Conservation (phyloP, 2,113 vertebrate species). For the Pithys albifrons region DNA sequence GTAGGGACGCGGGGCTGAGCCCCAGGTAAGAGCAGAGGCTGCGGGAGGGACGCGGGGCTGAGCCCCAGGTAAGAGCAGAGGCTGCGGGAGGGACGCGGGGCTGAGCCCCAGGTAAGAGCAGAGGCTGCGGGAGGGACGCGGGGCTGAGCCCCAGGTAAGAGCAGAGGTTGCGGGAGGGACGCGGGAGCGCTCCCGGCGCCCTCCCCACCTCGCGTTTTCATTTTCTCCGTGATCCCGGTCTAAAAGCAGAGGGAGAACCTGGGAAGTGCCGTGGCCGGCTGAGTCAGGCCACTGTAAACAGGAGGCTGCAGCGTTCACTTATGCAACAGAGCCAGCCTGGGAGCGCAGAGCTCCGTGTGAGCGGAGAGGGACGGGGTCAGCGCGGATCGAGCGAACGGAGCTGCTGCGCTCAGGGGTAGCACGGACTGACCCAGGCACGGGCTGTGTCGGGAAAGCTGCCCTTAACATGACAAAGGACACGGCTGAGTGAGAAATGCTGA, state of each 20-base stretch:
- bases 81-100: background rate
- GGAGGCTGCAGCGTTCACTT: background rate
- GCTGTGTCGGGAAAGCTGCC: background rate
- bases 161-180: too few relatives aligned
- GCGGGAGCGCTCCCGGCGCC: too few relatives aligned
- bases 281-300: background rate
- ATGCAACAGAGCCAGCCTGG: background rate
- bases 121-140: too few relatives aligned
- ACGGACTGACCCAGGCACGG: rapidly evolving
- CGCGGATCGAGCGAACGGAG: rapidly evolving
- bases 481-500: background rate
- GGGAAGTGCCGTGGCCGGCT: background rate
- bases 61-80: too few relatives aligned
- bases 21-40: too few relatives aligned
- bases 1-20: background rate
- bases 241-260: rapidly evolving
- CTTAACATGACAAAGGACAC: background rate
- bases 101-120: too few relatives aligned
- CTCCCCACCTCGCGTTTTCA: too few relatives aligned
- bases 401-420: rapidly evolving
- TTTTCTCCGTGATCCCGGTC: rapidly evolving
- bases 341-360: rapidly evolving
- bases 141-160: too few relatives aligned
- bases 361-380: background rate
- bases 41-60: too few relatives aligned